Base-by-base conservation (phyloP, 2,888 invertebrate genomes). In the Euproctis similis region DNA sequence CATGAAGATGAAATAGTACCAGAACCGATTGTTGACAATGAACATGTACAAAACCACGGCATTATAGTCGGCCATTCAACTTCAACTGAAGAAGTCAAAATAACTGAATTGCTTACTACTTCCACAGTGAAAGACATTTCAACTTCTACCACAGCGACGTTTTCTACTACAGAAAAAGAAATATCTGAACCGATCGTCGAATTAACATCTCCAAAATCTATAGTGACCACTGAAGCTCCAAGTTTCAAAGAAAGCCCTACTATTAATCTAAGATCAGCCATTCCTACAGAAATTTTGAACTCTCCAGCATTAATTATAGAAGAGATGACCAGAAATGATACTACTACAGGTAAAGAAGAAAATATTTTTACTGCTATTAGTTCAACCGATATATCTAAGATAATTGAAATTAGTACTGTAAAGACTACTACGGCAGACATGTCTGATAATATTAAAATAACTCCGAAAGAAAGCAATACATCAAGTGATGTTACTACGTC, bases 1-100 rank as follows among this genome's bases (percentile, higher is more conserved):
- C 81, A 80, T 20, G 81, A 76, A 12, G 82, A 82, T 31, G 82
- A 80, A 44, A 62, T 66, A 24, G 59, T 70, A 12, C 60, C 68
- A 2, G 82, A 82, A 36, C 65, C 62, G 29, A 62, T 56, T 21
- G 52, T 55, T 20, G 77, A 80, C 8, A 52, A 53, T 53, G 51
- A 60, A 2, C 50, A 49, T 17, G 29, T 45, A 3, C 34, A 61
- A 4, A 52, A 42, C 4, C 69, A 69, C 14, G 70, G 71, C n/a
- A 41, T 53, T 18, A 42, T 59, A 29, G 41, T 53, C 10, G 35
- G 48, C 35, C 38, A 53, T 6, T 38, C 60, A 23, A 48, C 57
- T 4, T 46, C 63, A 2, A 52, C 59, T 4, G 55, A 59, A 38
- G 45, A 58, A n/a, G 34, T 36, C 4, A 62, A 55, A 33, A 61